phyloP scores from a whole-genome alignment of 2,113 vertebrate genomes.

The Otis tarda region DNA sequence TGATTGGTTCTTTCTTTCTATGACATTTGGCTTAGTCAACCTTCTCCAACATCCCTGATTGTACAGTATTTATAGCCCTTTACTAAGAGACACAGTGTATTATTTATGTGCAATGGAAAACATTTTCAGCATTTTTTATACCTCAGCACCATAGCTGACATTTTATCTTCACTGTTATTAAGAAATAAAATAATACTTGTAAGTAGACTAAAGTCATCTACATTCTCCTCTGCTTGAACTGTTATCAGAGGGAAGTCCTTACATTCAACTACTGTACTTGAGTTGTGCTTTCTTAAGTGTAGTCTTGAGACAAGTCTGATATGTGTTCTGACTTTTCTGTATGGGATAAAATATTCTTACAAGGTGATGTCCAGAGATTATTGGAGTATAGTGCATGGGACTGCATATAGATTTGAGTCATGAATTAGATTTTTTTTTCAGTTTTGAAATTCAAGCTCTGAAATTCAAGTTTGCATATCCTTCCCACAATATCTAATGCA shows the following conservation, averaged over 20 bases:
- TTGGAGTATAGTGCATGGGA: not conserved
- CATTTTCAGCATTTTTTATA: not conserved
- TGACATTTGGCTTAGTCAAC: not conserved
- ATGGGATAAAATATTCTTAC: not conserved
- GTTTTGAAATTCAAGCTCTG: not conserved
- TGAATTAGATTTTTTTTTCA: not conserved
- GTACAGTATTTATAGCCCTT: not conserved
- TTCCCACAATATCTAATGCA: not conserved
- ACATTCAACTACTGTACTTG: not conserved
- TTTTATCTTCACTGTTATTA: not conserved
- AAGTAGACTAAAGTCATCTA: not conserved
- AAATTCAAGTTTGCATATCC: not conserved
- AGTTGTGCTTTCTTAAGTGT: not conserved
- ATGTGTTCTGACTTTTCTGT: not conserved
- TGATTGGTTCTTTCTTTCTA: not conserved
- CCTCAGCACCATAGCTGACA: not conserved
- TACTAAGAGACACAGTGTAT: not conserved
- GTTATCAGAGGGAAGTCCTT: not conserved
- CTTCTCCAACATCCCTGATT: not conserved
- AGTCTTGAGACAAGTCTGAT: not conserved
- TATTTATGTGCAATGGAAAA: not conserved
- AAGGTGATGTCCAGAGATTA: not conserved
- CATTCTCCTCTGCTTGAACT: not conserved
- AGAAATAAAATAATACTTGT: not conserved
- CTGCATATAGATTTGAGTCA: not conserved